Evolutionary conservation across 1,140 invertebrate genomes (phyloP).

Genomic region (Portunus trituberculatus): DNA sequence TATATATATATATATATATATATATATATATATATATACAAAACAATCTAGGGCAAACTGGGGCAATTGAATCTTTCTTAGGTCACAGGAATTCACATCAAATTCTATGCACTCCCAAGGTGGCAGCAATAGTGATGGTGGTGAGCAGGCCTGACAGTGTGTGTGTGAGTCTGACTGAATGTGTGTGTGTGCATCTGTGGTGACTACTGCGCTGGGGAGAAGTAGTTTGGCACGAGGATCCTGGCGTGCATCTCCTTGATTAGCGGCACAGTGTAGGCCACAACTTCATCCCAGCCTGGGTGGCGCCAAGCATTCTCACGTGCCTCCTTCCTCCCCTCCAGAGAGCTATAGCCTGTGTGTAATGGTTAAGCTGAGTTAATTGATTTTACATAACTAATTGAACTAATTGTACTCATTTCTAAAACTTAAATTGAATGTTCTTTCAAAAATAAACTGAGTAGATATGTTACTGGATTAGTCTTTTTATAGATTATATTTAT

Average conservation of each 20-base stretch:
- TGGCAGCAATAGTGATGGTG: neutral
- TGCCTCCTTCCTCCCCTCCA: conserved; percentile 94
- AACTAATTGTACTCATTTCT: no score
- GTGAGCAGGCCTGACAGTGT: neutral
- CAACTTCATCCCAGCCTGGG: conserved; percentile 98
- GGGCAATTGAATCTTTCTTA: neutral
- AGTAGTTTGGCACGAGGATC: conserved; percentile 93
- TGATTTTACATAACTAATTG: no score
- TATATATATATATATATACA: conserved; percentile 14
- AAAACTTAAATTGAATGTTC: no score
- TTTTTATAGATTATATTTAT: no score
- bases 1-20: conserved; percentile 51
- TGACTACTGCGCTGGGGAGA: conserved; percentile 92
- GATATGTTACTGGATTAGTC: no score
- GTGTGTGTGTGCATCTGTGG: neutral
- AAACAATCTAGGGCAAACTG: neutral
- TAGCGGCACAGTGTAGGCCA: conserved; percentile 97
- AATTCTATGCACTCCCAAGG: neutral
- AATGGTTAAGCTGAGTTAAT: neutral
- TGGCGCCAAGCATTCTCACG: conserved; percentile 96
- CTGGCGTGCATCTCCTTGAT: conserved; percentile 97
- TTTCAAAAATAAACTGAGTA: no score
- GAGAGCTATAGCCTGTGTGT: conserved; percentile 92
- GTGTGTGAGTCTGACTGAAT: neutral
- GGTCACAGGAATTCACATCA: neutral